phyloP scores from a whole-genome alignment of 2,797 vertebrate species.

The Sparus aurata region DNA sequence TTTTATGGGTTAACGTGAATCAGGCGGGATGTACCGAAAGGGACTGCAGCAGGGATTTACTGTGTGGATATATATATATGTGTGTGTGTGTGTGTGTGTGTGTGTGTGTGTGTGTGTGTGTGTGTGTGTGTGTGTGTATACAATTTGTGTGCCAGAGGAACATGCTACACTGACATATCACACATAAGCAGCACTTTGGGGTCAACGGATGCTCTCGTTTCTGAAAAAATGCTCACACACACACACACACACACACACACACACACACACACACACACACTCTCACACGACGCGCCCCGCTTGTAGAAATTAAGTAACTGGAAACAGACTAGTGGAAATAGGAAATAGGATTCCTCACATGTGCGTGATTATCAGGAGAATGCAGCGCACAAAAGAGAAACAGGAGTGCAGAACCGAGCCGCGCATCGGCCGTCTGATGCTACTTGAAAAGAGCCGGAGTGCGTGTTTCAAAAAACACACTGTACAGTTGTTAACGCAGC shows the following conservation, averaged over 20 bases:
- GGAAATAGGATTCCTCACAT: constrained; percentile 71
- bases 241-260: background rate
- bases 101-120: constrained; percentile 38
- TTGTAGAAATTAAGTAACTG: constrained; percentile 60
- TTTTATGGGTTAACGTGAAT: constrained; percentile 88
- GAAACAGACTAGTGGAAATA: constrained; percentile 63
- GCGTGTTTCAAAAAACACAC: constrained; percentile 30
- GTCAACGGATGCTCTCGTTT: constrained; percentile 63
- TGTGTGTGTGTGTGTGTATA: constrained; percentile 36
- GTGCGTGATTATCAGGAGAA: constrained; percentile 64
- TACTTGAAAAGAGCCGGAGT: constrained; percentile 30
- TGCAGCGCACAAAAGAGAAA: constrained; percentile 53
- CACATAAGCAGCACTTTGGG: constrained; percentile 40
- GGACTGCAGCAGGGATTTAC: constrained; percentile 71
- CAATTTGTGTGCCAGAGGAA: constrained; percentile 37
- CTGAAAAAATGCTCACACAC: constrained; percentile 48
- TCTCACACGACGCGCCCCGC: constrained; percentile 20
- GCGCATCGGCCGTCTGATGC: constrained; percentile 25
- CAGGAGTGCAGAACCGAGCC: constrained; percentile 50
- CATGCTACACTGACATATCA: constrained; percentile 44
- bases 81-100: constrained; percentile 31
- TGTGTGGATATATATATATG: constrained; percentile 43
- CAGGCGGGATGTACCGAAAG: constrained; percentile 79
- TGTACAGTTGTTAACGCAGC: constrained; percentile 30
- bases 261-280: no score